Base-by-base conservation (phyloP, 2,113 vertebrate genomes). In the Malaclemys terrapin region DNA sequence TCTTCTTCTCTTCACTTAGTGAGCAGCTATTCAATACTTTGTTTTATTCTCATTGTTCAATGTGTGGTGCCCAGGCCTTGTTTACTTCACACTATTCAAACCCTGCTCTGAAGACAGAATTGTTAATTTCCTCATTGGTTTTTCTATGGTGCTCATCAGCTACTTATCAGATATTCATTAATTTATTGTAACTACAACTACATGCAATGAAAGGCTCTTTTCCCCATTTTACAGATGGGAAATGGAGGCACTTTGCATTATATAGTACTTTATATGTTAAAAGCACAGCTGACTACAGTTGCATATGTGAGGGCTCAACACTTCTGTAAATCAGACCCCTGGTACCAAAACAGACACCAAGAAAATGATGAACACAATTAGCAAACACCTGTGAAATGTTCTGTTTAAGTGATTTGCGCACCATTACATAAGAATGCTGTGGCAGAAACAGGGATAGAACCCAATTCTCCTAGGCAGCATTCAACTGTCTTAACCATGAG, bases 131-230 rank as follows among this genome's bases (percentile, higher is more conserved):
- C 72, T 47, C 12, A 7, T 27, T 38, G 22, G 12, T 10, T 47
- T 78, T 78, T 24, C 42, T 78, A 78, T 45, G 75, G 9, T 38
- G 9, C 9, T 38, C n/a, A n/a, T 69, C 35, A 49, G 45, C 2
- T 16, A 2, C 81, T 93, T 95, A 52, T 76, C 75, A 95, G 86
- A 82, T 80, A 94, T 86, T 80, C 3, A 62, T 78, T 94, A 12
- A 47, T 45, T 47, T 47, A 78, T 29, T 78, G 24, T 47, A 16
- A 47, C 12, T 14, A 47, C 7, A 47, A 4, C 22, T 25, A 3
- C 7, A 38, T 78, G 75, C 22, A 8, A 47, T 47, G 75, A 78
- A 42, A 27, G 6, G 11, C 38, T 25, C 27, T 47, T 47, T 47
- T 78, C 42, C 75, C 42, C 42, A 78, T 84, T 93, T 89, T 6